Conservation (phyloP, 1,140 invertebrate genomes). For the Theocolax elegans region DNA sequence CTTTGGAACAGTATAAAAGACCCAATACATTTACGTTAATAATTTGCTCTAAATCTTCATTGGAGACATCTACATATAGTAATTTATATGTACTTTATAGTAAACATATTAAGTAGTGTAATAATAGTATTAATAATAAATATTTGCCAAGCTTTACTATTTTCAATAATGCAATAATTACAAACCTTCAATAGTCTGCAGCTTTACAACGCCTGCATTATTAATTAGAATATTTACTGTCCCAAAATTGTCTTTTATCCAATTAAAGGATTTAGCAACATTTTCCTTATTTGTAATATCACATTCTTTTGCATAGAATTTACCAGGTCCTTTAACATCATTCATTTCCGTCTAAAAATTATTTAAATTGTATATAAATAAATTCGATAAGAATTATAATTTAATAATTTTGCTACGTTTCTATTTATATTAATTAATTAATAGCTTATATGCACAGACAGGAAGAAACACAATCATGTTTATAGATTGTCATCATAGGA, state of each 20-base stretch:
- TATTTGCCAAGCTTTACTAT: no score
- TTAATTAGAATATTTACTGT: slow-evolving; percentile 76
- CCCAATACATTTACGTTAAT: slow-evolving; percentile 70
- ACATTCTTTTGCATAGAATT: slow-evolving; percentile 65
- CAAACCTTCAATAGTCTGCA: slow-evolving; percentile 55
- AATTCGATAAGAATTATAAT: no score
- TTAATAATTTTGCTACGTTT: no score
- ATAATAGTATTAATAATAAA: no score
- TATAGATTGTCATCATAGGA: no score
- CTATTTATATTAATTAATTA: no score
- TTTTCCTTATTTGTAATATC: slow-evolving; percentile 72
- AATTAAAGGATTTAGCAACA: slow-evolving; percentile 70
- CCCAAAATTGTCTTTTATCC: slow-evolving; percentile 69
- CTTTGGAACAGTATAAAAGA: slow-evolving; percentile 68
- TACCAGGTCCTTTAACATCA: slow-evolving; percentile 48
- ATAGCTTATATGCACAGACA: no score
- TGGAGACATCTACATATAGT: no score
- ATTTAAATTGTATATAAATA: not conserved
- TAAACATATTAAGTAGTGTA: no score
- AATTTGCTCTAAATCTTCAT: slow-evolving; percentile 27
- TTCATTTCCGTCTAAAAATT: slow-evolving; percentile 42
- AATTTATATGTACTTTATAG: no score
- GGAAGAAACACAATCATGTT: no score
- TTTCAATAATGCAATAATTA: no score
- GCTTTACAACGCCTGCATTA: slow-evolving; percentile 72